phyloP scores from a whole-genome alignment of 2,113 vertebrate genomes.

The Hippocampus mohnikei region DNA sequence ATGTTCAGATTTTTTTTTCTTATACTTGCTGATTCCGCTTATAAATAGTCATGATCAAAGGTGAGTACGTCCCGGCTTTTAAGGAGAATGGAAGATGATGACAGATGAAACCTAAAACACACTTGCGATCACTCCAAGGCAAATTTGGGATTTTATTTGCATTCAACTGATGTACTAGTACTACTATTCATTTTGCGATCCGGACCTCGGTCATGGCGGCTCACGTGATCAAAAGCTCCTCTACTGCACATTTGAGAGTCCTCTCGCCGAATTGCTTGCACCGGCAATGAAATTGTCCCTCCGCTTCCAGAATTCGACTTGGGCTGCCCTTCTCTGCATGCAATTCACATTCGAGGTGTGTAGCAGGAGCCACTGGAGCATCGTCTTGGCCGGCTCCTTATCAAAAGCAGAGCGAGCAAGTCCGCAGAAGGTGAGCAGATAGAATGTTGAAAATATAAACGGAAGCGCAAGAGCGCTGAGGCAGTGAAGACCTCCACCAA shows the following conservation, averaged over 20 bases:
- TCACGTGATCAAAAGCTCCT: too few relatives aligned
- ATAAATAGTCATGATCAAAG: slow-evolving; percentile 1
- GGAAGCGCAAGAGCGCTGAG: slow-evolving; percentile 18
- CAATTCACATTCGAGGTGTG: slow-evolving; percentile 35
- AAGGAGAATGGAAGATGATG: neutral
- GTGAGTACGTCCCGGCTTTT: neutral
- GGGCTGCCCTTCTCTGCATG: slow-evolving; percentile 1
- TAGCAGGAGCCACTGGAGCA: slow-evolving; percentile 26
- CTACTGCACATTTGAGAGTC: neutral
- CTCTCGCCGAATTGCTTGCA: neutral
- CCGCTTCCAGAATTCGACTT: neutral
- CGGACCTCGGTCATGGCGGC: too few relatives aligned
- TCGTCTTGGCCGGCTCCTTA: slow-evolving; percentile 45
- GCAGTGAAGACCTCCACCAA: neutral
- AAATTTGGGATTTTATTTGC: too few relatives aligned
- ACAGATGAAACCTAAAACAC: neutral
- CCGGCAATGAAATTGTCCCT: neutral
- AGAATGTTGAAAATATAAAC: slow-evolving; percentile 13
- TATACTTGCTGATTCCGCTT: slow-evolving; percentile 1
- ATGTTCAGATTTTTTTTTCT: neutral
- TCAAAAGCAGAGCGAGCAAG: slow-evolving; percentile 39
- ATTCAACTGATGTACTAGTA: too few relatives aligned
- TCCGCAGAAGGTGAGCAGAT: slow-evolving; percentile 15
- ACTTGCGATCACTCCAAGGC: neutral
- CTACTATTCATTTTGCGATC: too few relatives aligned